Conservation (phyloP, 2,113 vertebrate species). For the Peromyscus polionotus region DNA sequence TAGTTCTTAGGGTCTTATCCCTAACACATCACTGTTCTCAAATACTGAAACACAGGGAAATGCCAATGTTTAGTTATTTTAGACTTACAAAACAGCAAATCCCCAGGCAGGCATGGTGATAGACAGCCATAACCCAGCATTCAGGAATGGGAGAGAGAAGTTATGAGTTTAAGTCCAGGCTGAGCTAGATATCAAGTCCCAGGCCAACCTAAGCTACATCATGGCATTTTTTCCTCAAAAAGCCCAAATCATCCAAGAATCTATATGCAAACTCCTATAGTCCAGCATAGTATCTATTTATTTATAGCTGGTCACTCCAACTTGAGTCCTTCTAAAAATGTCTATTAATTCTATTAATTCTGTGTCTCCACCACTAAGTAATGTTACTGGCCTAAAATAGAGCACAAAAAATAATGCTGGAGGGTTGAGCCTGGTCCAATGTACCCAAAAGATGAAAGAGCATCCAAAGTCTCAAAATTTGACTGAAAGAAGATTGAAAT, state of each 20-base stretch:
- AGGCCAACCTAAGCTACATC: neutral
- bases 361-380: neutral
- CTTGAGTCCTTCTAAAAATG: neutral
- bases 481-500: neutral
- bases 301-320: neutral
- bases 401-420: neutral
- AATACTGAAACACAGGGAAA: neutral
- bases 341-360: neutral
- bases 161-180: neutral
- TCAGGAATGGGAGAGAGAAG: neutral
- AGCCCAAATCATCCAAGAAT: neutral
- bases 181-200: no score
- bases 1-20: neutral
- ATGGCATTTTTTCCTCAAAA: neutral
- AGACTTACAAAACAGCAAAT: neutral
- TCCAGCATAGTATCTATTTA: neutral
- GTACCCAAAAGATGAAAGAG: neutral
- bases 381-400: neutral
- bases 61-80: constrained; percentile 14
- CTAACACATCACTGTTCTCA: neutral
- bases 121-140: neutral
- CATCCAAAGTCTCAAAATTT: neutral
- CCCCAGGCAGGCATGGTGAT: neutral
- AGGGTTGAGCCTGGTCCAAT: neutral
- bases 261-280: neutral